These are phyloP conservation scores for Neofelis nebulosa DNA, from an alignment of 2,113 vertebrate species.

Conservation along the genomic window DNA sequence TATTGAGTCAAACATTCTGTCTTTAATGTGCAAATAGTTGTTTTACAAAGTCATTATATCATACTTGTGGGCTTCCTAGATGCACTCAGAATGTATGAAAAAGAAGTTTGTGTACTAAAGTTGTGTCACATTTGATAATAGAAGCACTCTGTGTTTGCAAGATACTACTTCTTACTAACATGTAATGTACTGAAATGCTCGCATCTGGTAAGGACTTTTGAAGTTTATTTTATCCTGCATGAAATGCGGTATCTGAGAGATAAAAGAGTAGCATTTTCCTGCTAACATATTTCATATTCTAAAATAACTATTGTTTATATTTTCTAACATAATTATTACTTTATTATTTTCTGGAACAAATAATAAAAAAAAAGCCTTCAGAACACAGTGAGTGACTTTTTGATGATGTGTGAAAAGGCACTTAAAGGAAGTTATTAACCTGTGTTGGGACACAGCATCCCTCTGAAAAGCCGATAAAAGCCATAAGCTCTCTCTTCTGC, in stretches of 20 bases:
- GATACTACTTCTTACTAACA: background rate
- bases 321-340: background rate
- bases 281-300: background rate
- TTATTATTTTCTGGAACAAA: background rate
- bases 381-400: background rate
- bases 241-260: background rate
- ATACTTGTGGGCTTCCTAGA: background rate
- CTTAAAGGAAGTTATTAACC: background rate
- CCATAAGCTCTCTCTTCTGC: background rate
- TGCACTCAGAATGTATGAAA: background rate
- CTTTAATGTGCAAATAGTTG: background rate
- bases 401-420: background rate
- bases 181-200: background rate
- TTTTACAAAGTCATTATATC: background rate
- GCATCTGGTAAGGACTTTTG: background rate
- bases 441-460: background rate
- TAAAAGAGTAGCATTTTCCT: background rate
- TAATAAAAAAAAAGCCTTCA: background rate
- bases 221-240: conserved; percentile 22
- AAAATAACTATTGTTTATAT: background rate
- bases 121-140: background rate
- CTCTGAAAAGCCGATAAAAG: conserved; percentile 39
- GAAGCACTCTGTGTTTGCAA: background rate
- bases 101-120: background rate
- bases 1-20: background rate